Percentiles rank a stretch among this genome's conserved stretches.
Conservation (phyloP, 2,113 vertebrate genomes). For the Corythornis cristatus region DNA sequence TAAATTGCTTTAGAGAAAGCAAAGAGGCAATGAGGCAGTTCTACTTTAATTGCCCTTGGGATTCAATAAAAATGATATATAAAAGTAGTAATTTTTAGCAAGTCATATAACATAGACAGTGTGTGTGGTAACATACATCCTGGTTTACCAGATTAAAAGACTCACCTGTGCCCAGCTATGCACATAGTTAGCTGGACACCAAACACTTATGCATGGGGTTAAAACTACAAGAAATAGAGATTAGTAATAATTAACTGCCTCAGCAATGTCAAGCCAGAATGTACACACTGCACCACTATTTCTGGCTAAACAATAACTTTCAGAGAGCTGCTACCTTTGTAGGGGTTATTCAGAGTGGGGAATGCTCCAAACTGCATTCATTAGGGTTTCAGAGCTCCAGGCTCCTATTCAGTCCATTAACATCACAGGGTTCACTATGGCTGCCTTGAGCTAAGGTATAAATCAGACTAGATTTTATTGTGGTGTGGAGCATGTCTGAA, state of each 20-base stretch:
- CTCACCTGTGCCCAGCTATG: neutral
- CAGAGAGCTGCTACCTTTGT: neutral
- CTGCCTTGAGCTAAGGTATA: neutral
- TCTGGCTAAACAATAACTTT: conserved; percentile 20
- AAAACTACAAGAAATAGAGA: neutral
- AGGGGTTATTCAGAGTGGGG: neutral
- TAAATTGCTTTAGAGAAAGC: conserved; percentile 31
- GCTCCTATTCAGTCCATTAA: neutral
- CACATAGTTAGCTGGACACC: neutral
- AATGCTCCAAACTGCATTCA: neutral
- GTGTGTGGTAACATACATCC: neutral
- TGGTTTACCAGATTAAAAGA: neutral
- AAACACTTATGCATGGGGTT: neutral
- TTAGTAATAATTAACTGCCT: neutral
- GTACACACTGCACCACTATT: neutral
- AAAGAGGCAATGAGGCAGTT: neutral
- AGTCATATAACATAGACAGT: rapidly evolving
- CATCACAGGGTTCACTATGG: neutral
- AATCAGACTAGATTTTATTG: neutral
- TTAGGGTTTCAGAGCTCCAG: neutral
- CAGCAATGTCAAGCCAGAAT: neutral
- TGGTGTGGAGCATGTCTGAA: neutral
- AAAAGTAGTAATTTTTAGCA: conserved; percentile 25
- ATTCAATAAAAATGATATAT: conserved; percentile 19
- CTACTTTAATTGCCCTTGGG: conserved; percentile 23